phyloP scores from a whole-genome alignment of 2,888 invertebrate genomes.

The Chrysolina americana region DNA sequence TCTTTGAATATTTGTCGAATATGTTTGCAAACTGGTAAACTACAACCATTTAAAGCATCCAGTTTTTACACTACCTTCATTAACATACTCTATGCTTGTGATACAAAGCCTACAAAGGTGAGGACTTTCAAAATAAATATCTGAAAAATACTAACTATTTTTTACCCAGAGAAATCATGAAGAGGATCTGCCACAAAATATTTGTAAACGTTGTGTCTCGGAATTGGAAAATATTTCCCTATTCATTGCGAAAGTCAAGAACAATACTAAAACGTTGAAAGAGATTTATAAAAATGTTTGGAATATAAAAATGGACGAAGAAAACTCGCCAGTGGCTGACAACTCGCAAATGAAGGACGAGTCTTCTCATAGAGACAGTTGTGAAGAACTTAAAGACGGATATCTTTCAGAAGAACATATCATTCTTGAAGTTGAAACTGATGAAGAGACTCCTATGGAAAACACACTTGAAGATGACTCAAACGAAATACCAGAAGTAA shows the following conservation, averaged over 20 bases:
- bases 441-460: neutral
- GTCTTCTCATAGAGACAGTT: conserved; percentile 15
- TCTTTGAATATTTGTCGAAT: conserved; percentile 30
- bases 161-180: conserved; percentile 12
- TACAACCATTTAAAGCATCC: conserved; percentile 17
- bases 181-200: conserved; percentile 37
- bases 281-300: conserved; percentile 18
- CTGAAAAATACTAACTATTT: neutral
- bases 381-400: neutral
- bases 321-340: neutral
- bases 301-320: neutral
- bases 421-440: neutral
- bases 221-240: conserved; percentile 37
- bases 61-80: conserved; percentile 29
- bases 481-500: neutral
- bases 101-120: conserved; percentile 23
- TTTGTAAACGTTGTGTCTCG: conserved; percentile 39
- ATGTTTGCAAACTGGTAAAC: conserved; percentile 25
- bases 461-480: neutral
- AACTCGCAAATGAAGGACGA: neutral
- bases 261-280: conserved; percentile 34
- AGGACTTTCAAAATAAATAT: neutral
- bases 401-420: neutral
- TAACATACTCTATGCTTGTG: conserved; percentile 13
- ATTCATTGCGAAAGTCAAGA: conserved; percentile 41